Conservation (phyloP, 2,888 invertebrate genomes). For the Mesorhabditis sp. region DNA sequence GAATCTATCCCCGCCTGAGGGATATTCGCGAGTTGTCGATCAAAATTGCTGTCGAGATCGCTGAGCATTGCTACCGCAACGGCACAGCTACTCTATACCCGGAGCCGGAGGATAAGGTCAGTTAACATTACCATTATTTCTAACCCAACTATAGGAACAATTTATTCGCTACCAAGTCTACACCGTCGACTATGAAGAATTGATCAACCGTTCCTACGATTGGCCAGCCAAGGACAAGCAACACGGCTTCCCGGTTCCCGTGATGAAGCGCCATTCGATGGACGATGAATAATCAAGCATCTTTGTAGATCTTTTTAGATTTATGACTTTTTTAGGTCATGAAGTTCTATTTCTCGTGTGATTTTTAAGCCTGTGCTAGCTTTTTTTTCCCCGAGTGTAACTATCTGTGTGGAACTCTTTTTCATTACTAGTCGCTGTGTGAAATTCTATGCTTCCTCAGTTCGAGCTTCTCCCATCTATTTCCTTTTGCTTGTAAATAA, state of each 20-base stretch:
- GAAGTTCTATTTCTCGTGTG: not conserved
- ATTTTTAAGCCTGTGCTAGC: no score
- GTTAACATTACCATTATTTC: not conserved
- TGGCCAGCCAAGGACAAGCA: constrained; percentile 60
- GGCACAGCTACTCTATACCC: constrained; percentile 64
- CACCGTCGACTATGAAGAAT: constrained; percentile 61
- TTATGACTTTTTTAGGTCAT: not conserved
- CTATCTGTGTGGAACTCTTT: no score
- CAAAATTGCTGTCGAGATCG: constrained; percentile 68
- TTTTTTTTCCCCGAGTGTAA: no score
- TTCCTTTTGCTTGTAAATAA: no score
- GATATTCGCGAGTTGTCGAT: constrained; percentile 81
- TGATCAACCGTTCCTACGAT: constrained; percentile 61
- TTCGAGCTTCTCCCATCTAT: no score
- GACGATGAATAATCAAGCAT: constrained; percentile 43
- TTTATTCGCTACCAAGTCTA: constrained; percentile 62
- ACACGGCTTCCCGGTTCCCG: constrained; percentile 55
- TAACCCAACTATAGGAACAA: constrained; percentile 46
- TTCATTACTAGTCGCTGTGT: no score
- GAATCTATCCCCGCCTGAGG: constrained; percentile 84
- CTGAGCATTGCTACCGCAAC: constrained; percentile 72
- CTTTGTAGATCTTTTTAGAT: not conserved
- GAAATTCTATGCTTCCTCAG: no score
- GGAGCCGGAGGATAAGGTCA: constrained; percentile 63
- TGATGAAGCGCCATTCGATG: constrained; percentile 49